phyloP scores from a whole-genome alignment of 2,797 vertebrate species.

The Siniperca scherzeri region DNA sequence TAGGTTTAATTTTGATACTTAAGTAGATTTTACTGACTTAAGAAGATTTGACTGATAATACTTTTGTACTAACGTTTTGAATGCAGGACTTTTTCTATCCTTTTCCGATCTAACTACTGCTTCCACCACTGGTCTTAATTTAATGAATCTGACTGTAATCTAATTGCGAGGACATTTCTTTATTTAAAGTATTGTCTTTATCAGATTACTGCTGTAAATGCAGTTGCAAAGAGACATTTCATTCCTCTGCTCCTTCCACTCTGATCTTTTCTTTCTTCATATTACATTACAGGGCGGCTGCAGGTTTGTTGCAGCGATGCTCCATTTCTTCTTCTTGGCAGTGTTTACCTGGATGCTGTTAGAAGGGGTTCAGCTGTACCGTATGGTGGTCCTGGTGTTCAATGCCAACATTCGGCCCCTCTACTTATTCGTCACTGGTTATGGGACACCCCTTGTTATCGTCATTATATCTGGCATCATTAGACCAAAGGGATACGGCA shows the following conservation, averaged over 20 bases:
- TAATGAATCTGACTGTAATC: not conserved
- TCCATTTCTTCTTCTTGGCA: constrained; percentile 90
- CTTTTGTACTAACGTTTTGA: not conserved
- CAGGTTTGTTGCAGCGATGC: constrained; percentile 86
- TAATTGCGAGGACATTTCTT: not conserved
- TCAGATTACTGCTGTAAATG: not conserved
- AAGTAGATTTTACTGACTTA: too few species aligned
- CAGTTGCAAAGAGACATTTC: not conserved
- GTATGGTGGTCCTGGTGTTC: constrained; percentile 92
- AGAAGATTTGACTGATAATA: not conserved
- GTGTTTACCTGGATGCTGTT: constrained; percentile 92
- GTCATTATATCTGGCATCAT: constrained; percentile 84
- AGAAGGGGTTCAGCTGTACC: constrained; percentile 92
- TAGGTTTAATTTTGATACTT: not conserved
- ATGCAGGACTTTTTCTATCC: not conserved
- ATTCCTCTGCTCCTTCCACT: not conserved
- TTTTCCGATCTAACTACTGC: not conserved
- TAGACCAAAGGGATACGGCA: constrained; percentile 83
- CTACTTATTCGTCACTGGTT: constrained; percentile 85
- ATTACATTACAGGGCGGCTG: constrained; percentile 83
- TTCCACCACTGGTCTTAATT: not conserved
- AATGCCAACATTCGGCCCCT: constrained; percentile 81
- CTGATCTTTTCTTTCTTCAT: not conserved
- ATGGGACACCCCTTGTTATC: constrained; percentile 85
- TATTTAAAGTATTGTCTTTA: not conserved